Base-by-base conservation (phyloP, 2,797 vertebrate species). In the Melanotaenia boesemani region DNA sequence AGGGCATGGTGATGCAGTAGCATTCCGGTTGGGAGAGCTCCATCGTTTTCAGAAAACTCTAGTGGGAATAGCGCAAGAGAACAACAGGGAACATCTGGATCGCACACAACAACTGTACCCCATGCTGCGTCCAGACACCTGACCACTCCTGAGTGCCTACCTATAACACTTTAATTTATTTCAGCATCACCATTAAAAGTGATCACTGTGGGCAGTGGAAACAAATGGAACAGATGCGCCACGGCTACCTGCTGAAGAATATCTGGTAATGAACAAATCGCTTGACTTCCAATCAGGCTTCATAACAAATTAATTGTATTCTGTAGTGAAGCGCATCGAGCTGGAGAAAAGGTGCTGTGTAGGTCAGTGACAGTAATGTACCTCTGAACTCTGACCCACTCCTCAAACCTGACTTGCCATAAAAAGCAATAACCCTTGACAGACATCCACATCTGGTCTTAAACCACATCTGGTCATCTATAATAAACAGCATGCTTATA, bases 1-100 rank as follows among this genome's bases (percentile, higher is more conserved):
- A 91, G 90, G 89, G 92, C 90, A 91, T 36, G 41, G 77, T 88
- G 84, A 90, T 81, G 81, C 78, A 80, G 80, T 52, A 32, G 66
- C 20, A 67, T 85, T 90, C 73, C 50, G 24, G 84, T 71, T 84
- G 68, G 83, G 77, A 85, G 80, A 82, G 72, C 80, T 84, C 81
- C 78, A 90, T 91, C 88, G 82, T 83, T 80, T 69, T 77, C 68
- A 46, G 80, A 80, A 83, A 70, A 64, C 59, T 87, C 83, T 83
- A 84, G 73, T 48, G 79, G 88, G 91, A 90, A 88, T 89, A 81
- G 58, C 74, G 73, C 60, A 8, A 65, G 52, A 87, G 61, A 80
- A 75, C 36, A 11, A 68, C 64, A 30, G 74, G 60, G 69, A 87
- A 86, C 86, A 89, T 83, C 85, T 89, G 83, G 79, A 82, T 20